Percentiles rank a stretch among this genome's conserved stretches.
These are phyloP conservation scores for Cheilosia vulpina DNA, from an alignment of 2,888 invertebrate species.

Conservation along the genomic window DNA sequence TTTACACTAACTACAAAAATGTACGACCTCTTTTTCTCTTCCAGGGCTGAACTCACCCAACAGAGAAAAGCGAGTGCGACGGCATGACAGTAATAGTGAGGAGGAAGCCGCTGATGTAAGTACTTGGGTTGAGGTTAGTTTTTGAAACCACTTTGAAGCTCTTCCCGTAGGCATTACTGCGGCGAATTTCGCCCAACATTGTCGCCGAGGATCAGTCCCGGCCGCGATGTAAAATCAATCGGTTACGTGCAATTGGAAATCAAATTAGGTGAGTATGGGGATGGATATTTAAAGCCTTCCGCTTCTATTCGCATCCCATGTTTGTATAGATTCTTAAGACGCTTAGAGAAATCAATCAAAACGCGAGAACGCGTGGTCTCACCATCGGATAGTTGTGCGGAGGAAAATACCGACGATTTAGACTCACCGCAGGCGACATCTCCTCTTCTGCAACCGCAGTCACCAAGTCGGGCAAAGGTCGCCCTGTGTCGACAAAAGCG, in stretches of 20 bases:
- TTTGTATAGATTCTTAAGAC: conserved; percentile 87
- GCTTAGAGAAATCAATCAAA: conserved; percentile 89
- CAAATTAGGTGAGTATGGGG: conserved; percentile 87
- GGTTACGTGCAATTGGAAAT: conserved; percentile 89
- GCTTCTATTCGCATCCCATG: not conserved
- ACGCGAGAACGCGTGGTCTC: conserved; percentile 85
- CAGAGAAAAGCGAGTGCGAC: conserved; percentile 80
- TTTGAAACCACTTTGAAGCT: not conserved
- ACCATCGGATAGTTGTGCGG: conserved; percentile 85
- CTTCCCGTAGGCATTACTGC: conserved; percentile 85
- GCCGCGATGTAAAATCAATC: conserved; percentile 86
- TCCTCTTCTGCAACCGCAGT: conserved; percentile 83
- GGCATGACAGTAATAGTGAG: conserved; percentile 83
- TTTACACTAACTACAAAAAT: not conserved
- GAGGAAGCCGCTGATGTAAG: conserved; percentile 85
- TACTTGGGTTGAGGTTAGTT: not conserved
- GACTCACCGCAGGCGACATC: conserved; percentile 88
- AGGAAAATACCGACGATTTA: conserved; percentile 85
- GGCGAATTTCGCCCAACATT: conserved; percentile 86
- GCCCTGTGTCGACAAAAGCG: conserved; percentile 79
- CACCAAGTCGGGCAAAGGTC: conserved; percentile 77
- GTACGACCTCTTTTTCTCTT: not conserved
- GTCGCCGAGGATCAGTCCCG: conserved; percentile 83
- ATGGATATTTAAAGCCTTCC: not conserved
- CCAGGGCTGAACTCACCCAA: conserved; percentile 78